Evolutionary conservation across 2,888 invertebrate species (phyloP).

Genomic region (Ctenicera cuprea): DNA sequence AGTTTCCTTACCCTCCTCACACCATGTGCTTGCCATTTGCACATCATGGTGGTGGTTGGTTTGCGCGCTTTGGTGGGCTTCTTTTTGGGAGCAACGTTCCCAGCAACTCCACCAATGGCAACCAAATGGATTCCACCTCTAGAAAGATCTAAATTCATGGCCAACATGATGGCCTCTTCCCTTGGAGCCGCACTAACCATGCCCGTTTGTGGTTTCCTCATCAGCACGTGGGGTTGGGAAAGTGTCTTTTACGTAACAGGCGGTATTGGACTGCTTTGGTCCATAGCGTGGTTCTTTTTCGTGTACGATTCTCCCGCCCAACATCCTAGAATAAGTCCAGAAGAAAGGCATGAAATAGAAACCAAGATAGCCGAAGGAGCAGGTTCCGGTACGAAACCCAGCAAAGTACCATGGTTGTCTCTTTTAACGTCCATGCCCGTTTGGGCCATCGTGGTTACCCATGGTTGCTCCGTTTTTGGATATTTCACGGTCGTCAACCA

Average conservation of each 20-base stretch:
- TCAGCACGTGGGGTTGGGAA: conserved; percentile 89
- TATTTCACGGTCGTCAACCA: conserved; percentile 93
- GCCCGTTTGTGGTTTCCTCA: conserved; percentile 90
- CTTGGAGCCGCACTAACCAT: conserved; percentile 94
- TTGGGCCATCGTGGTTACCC: conserved; percentile 90
- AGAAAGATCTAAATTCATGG: conserved; percentile 94
- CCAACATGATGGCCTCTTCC: conserved; percentile 94
- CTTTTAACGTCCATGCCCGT: conserved; percentile 84
- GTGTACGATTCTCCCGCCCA: conserved; percentile 88
- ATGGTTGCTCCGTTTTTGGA: conserved; percentile 89
- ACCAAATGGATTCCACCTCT: conserved; percentile 96
- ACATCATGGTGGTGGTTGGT: conserved; percentile 82
- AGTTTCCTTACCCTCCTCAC: conserved; percentile 88
- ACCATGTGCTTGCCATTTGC: conserved; percentile 83
- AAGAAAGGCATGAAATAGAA: conserved; percentile 82
- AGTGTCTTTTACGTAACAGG: conserved; percentile 93
- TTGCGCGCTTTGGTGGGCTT: conserved; percentile 78
- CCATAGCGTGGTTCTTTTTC: conserved; percentile 86
- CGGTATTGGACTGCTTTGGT: conserved; percentile 86
- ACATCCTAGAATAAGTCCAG: conserved; percentile 86
- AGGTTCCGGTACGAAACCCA: conserved; percentile 66
- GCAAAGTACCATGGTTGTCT: conserved; percentile 83
- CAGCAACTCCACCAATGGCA: conserved; percentile 94
- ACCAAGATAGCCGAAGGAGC: conserved; percentile 76
- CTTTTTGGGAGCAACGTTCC: conserved; percentile 89